Evolutionary conservation across 2,888 invertebrate genomes (phyloP).

Genomic region (Tipula helvola): DNA sequence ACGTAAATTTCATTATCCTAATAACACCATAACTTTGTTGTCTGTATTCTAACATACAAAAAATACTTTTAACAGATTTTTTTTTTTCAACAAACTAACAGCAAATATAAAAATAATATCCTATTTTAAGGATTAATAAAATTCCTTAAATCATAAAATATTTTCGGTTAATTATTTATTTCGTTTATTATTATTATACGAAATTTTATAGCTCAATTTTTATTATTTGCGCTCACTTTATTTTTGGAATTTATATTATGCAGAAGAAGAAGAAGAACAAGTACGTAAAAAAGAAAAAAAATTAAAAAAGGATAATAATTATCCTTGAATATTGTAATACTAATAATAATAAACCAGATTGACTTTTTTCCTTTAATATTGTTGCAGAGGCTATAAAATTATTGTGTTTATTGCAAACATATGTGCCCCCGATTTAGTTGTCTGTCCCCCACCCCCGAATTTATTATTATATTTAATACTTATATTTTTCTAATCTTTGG

Average conservation of each 20-base stretch:
- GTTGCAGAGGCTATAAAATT: not conserved
- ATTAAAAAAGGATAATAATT: not conserved
- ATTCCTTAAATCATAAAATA: not conserved
- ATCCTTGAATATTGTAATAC: not conserved
- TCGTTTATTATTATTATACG: not conserved
- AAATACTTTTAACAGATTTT: no score
- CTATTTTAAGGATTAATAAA: not conserved
- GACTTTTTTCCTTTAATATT: not conserved
- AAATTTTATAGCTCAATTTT: not conserved
- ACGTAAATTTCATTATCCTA: not conserved
- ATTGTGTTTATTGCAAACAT: conserved; percentile 4
- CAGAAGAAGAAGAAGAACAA: not conserved
- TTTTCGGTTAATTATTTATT: not conserved
- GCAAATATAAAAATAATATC: not conserved
- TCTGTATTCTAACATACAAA: not conserved
- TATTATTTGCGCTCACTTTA: not conserved
- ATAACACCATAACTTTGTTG: not conserved
- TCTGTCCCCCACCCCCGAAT: not conserved
- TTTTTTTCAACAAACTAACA: not conserved
- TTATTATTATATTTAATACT: not conserved
- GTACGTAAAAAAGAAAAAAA: not conserved
- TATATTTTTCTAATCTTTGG: not conserved
- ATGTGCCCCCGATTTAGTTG: not conserved
- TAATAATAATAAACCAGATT: not conserved
- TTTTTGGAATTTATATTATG: not conserved